Evolutionary conservation across 2,113 vertebrate genomes (phyloP).

Genomic region (Boleophthalmus pectinirostris): DNA sequence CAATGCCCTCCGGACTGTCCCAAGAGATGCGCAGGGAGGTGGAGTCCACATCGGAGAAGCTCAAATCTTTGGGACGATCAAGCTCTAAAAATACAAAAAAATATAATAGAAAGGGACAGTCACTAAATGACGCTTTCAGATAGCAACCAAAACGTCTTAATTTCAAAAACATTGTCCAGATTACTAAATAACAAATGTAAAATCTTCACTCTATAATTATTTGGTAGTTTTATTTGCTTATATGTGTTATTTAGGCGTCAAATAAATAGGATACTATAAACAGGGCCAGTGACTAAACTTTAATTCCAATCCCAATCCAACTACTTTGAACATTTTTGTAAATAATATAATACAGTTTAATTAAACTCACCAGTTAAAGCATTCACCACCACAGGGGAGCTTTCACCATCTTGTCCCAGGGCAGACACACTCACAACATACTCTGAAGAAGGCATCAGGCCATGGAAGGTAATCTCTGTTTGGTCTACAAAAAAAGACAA

Average conservation of each 20-base stretch:
- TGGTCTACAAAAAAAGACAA: constrained; percentile 77
- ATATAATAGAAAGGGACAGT: neutral
- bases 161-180: too few relatives aligned
- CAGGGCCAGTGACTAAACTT: too few relatives aligned
- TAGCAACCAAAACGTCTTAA: too few relatives aligned
- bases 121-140: too few relatives aligned
- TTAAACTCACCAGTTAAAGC: constrained; percentile 73
- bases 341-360: neutral
- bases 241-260: too few relatives aligned
- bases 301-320: too few relatives aligned
- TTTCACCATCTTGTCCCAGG: constrained; percentile 86
- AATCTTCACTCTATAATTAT: too few relatives aligned
- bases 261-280: too few relatives aligned
- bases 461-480: constrained; percentile 92
- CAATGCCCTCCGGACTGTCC: constrained; percentile 94
- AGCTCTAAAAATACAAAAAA: constrained; percentile 76
- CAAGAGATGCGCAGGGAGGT: constrained; percentile 93
- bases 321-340: too few relatives aligned
- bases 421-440: constrained; percentile 89
- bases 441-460: constrained; percentile 89
- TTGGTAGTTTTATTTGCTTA: too few relatives aligned
- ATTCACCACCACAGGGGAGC: constrained; percentile 85
- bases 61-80: constrained; percentile 92
- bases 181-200: too few relatives aligned
- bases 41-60: constrained; percentile 92